Conservation (phyloP, 92 coral and sea anemone genomes). For the Siderastrea siderea region DNA sequence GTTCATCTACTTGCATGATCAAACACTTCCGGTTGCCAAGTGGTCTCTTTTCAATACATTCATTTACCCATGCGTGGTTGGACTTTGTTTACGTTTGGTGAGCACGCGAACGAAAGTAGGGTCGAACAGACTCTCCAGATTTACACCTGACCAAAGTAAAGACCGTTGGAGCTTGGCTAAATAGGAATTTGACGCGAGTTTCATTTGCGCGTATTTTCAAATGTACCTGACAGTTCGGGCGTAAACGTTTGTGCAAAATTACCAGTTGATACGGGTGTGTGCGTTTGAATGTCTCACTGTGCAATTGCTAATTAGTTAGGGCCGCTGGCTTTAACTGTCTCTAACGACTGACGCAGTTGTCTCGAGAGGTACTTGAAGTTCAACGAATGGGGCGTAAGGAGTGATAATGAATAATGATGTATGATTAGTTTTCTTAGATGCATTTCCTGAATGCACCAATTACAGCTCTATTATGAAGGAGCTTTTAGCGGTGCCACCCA, state of each 20-base stretch:
- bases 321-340: conserved; percentile 22
- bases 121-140: not conserved
- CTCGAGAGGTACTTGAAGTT: conserved; percentile 24
- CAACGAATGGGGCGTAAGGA: conserved; percentile 23
- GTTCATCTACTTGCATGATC: conserved; percentile 17
- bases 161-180: too few relatives aligned
- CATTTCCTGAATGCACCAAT: conserved; percentile 61
- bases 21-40: conserved; percentile 47
- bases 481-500: conserved; percentile 43
- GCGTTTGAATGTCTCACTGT: not conserved
- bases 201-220: not conserved
- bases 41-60: conserved; percentile 28
- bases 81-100: conserved; percentile 24
- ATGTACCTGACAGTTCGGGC: not conserved
- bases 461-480: conserved; percentile 39
- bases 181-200: not conserved
- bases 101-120: conserved; percentile 39
- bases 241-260: not conserved
- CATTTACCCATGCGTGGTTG: conserved; percentile 16
- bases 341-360: conserved; percentile 43
- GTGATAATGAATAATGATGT: conserved; percentile 32
- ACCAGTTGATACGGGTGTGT: conserved; percentile 9
- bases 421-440: conserved; percentile 37
- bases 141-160: conserved; percentile 2
- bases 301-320: conserved; percentile 37